Evolutionary conservation across 2,888 invertebrate genomes (phyloP), one percentile per base, ranked within the genome.

Genomic region (Dendrolimus houi): DNA sequence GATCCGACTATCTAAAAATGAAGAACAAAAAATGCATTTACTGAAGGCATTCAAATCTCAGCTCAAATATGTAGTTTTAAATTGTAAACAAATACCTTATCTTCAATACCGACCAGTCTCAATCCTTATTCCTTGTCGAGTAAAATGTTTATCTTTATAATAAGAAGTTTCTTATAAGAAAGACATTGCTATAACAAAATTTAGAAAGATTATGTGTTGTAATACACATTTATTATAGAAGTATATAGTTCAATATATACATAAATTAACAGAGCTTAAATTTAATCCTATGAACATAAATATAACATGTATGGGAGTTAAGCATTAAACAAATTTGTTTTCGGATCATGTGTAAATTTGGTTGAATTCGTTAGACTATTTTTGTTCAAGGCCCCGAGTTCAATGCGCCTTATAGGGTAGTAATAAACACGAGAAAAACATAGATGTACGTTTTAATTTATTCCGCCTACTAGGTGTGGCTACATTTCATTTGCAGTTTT

Each of bases 351-450:
- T 74, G 80, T 82, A 81, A 83, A 80, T 83, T 84, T 81, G 77
- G 82, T 77, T 73, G 76, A 79, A 82, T 79, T 85, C 74, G 69
- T 80, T 74, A 72, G 72, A 67, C 80, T 85, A 85, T 85, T 85
- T 82, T 69, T 61, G 73, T 77, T 70, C 82, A 84, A 85, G 85
- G 85, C 76, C 77, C 65, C 53, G 71, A 64, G 85, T 80, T 87
- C 85, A 82, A 65, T 77, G 85, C 62, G 72, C 75, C 79, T 71
- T 76, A 69, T 77, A 74, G 68, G 77, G 78, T 65, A 60, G 62
- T 63, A 67, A 29, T 29, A 29, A 3, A 29, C 29, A 29, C 29
- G 29, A 29, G 29, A 1, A 29, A 29, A 29, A 29, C 29, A 29
- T 29, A 29, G 29, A 29, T 29, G 6, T 29, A 29, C 29, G 29